A percentile compares a stretch with the other conserved stretches of the same genome.
Conservation (phyloP, 2,888 invertebrate genomes). For the Agriopis aurantiaria region DNA sequence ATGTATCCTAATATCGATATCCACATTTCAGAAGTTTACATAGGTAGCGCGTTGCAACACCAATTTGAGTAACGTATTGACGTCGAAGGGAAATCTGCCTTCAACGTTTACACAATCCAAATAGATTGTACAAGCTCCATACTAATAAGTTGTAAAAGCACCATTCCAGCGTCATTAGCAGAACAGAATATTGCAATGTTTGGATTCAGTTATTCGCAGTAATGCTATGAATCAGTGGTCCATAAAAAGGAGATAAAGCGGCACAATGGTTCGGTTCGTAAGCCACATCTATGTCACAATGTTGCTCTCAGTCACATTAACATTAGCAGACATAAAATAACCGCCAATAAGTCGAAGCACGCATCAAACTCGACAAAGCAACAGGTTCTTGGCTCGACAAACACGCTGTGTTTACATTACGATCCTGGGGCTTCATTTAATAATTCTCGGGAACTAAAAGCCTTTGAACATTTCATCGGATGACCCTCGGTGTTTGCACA, state of each 20-base stretch:
- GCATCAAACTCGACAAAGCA: constrained; percentile 84
- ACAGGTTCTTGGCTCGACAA: constrained; percentile 83
- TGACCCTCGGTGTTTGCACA: constrained; percentile 86
- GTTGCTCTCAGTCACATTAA: constrained; percentile 79
- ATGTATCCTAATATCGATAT: constrained; percentile 28
- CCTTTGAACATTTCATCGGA: constrained; percentile 87
- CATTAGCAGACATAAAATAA: constrained; percentile 83
- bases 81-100: constrained; percentile 78
- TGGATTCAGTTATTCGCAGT: constrained; percentile 45
- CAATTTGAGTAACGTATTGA: constrained; percentile 76
- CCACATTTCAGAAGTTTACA: constrained; percentile 69
- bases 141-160: constrained; percentile 67
- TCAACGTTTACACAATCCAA: constrained; percentile 70
- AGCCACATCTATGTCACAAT: constrained; percentile 65
- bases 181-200: constrained; percentile 45
- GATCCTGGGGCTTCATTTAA: constrained; percentile 86
- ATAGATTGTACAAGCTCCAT: constrained; percentile 70
- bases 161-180: constrained; percentile 54
- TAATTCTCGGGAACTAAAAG: constrained; percentile 87
- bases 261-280: constrained; percentile 49
- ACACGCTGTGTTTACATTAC: constrained; percentile 83
- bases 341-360: constrained; percentile 83
- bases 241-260: constrained; percentile 47
- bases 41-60: constrained; percentile 71
- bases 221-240: constrained; percentile 36